Percentiles rank a stretch among this genome's conserved stretches.
These are phyloP conservation scores for Spermophilus dauricus DNA, from an alignment of 2,113 vertebrate genomes.

Conservation along the genomic window DNA sequence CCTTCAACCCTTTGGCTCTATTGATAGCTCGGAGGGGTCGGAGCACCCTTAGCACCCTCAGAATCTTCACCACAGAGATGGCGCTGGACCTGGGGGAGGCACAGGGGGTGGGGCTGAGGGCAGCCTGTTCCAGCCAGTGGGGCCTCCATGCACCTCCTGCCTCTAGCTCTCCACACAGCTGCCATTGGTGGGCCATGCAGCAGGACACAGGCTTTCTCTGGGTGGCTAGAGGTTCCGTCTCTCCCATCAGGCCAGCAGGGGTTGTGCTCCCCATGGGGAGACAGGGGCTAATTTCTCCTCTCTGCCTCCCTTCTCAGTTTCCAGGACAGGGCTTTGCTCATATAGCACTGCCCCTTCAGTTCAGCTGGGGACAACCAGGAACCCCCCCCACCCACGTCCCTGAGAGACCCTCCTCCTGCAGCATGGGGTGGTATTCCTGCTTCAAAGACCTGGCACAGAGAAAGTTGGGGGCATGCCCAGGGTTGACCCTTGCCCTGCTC, in stretches of 20 bases:
- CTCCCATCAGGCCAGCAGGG: accelerated
- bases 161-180: accelerated
- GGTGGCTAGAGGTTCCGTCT: background rate
- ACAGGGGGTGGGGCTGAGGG: background rate
- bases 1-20: constrained; percentile 98
- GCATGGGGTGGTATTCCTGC: background rate
- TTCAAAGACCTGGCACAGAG: background rate
- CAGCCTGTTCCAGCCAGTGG: background rate
- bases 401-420: background rate
- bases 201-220: background rate
- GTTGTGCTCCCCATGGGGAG: accelerated
- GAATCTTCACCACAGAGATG: constrained; percentile 99
- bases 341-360: background rate
- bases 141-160: too few species aligned
- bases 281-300: background rate
- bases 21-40: constrained; percentile 98
- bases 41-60: constrained; percentile 97
- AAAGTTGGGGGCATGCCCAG: accelerated
- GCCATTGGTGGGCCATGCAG: accelerated
- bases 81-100: constrained; percentile 93
- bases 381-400: background rate
- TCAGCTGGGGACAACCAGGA: background rate
- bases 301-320: background rate
- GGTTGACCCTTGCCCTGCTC: constrained; percentile 83
- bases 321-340: background rate